Percentiles rank a stretch among this genome's conserved stretches.
These are phyloP conservation scores for Agonopterix heracliana DNA, from an alignment of 2,888 invertebrate species.

Conservation along the genomic window DNA sequence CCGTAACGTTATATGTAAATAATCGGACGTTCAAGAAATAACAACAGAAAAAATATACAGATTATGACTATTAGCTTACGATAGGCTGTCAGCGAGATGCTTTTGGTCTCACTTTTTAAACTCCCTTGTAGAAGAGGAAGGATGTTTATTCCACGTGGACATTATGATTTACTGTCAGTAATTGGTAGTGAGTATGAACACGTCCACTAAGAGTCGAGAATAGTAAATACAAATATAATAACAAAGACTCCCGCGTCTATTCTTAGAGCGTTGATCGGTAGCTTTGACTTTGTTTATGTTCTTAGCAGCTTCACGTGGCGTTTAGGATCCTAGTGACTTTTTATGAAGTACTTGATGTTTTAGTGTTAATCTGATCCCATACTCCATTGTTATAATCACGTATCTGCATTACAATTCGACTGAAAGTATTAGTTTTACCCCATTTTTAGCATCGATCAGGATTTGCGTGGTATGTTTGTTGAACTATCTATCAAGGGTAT, in stretches of 20 bases:
- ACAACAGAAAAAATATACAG: conserved; percentile 51
- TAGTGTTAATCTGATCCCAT: not conserved
- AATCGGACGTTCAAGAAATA: conserved; percentile 41
- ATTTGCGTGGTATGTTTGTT: conserved; percentile 48
- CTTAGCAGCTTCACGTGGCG: conserved; percentile 38
- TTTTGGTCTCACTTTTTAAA: conserved; percentile 57
- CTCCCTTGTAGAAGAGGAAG: conserved; percentile 38
- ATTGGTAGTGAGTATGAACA: conserved; percentile 72
- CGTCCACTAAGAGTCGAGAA: conserved; percentile 63
- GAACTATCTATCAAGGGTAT: conserved; percentile 65
- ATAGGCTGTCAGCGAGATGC: conserved; percentile 63
- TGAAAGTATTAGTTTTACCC: too few species aligned
- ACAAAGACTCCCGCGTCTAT: conserved; percentile 58
- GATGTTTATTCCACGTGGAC: conserved; percentile 70
- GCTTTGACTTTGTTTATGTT: conserved; percentile 45
- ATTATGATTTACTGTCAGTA: conserved; percentile 71
- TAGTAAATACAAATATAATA: conserved; percentile 66
- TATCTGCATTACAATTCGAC: not conserved
- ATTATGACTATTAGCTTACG: conserved; percentile 67
- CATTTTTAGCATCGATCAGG: conserved; percentile 30
- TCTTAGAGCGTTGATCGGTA: conserved; percentile 38
- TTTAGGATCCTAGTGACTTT: conserved; percentile 26
- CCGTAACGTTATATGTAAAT: conserved; percentile 51
- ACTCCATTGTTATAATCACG: not conserved
- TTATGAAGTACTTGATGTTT: conserved; percentile 1